Conservation (phyloP, 2,888 invertebrate species). For the Protonemura montana region DNA sequence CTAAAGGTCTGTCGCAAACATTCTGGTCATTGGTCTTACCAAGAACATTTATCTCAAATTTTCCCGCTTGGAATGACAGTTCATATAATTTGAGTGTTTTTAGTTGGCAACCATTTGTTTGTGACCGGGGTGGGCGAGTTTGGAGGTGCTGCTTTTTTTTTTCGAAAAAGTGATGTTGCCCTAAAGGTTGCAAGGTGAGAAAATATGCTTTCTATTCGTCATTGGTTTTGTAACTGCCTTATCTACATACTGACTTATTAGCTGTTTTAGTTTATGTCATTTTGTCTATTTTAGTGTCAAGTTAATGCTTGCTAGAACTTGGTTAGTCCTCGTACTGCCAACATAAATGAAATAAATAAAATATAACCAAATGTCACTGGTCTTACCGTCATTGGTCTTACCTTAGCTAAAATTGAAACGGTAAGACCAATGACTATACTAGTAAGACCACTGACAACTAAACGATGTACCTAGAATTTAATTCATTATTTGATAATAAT, state of each 20-base stretch:
- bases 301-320: conserved; percentile 12
- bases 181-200: conserved; percentile 12
- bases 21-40: conserved; percentile 12
- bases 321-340: conserved; percentile 12
- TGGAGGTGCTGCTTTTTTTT: not conserved
- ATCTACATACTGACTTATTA: not conserved
- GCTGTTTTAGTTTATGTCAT: conserved; percentile 7
- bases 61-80: not conserved
- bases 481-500: not conserved
- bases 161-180: conserved; percentile 7
- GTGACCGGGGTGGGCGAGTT: conserved; percentile 9
- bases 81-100: not conserved
- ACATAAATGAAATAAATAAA: conserved; percentile 12
- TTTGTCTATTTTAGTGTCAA: not conserved
- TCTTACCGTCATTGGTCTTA: conserved; percentile 4
- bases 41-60: conserved; percentile 12
- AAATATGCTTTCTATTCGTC: conserved; percentile 12
- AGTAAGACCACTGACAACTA: conserved; percentile 12
- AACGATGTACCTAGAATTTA: conserved; percentile 1
- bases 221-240: conserved; percentile 7
- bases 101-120: not conserved
- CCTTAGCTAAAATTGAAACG: conserved; percentile 12
- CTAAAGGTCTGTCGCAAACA: conserved; percentile 12
- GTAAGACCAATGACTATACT: not conserved
- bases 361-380: conserved; percentile 7